Evolutionary conservation across 2,113 vertebrate species (phyloP).

Genomic region (Nesoenas mayeri): DNA sequence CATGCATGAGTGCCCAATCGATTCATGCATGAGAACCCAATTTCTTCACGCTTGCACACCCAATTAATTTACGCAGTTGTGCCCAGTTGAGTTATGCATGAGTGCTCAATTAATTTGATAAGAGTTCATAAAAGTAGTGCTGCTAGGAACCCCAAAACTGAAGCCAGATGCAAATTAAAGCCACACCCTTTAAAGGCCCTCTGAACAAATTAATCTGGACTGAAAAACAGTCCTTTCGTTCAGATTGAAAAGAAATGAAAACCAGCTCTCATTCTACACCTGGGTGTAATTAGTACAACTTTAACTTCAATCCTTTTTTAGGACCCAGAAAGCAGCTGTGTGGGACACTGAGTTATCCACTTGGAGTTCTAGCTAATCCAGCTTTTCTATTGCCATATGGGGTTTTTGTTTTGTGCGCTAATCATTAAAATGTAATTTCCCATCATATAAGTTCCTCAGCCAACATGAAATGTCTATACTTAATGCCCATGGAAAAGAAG

Average conservation of each 20-base stretch:
- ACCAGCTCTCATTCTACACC: not conserved
- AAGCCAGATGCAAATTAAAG: not conserved
- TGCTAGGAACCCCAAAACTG: not conserved
- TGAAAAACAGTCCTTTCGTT: not conserved
- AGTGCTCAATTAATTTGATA: not conserved
- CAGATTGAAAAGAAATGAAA: conserved; percentile 1
- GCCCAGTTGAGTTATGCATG: not conserved
- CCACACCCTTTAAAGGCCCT: not conserved
- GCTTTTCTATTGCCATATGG: not conserved
- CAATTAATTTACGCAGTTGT: not conserved
- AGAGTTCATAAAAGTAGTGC: not conserved
- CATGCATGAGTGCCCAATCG: not conserved
- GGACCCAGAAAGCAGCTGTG: not conserved
- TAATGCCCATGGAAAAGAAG: not conserved
- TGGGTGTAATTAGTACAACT: not conserved
- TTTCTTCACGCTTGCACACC: not conserved
- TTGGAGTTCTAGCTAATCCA: not conserved
- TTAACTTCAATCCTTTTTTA: not conserved
- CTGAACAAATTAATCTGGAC: not conserved
- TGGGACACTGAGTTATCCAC: not conserved
- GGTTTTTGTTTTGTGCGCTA: not conserved
- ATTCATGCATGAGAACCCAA: conserved; percentile 7
- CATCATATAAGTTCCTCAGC: not conserved
- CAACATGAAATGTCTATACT: not conserved
- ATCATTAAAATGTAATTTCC: not conserved